phyloP scores from a whole-genome alignment of 2,888 invertebrate species.

The Dicranocentrus wangi region DNA sequence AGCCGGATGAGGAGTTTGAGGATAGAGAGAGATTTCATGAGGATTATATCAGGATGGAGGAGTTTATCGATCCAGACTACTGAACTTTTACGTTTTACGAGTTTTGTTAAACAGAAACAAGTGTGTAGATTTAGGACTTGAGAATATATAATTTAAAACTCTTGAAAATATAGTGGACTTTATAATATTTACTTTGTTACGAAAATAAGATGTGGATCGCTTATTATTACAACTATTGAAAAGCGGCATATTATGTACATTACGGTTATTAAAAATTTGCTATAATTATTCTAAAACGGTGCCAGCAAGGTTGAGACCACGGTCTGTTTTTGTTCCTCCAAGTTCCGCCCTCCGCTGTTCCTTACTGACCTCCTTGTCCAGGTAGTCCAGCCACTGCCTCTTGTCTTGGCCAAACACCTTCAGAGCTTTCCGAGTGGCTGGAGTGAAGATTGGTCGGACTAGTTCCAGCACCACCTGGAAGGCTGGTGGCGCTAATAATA shows the following conservation, averaged over 20 bases:
- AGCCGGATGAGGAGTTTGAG: constrained; percentile 40
- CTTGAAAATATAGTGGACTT: no score
- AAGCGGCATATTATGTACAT: no score
- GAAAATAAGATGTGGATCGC: no score
- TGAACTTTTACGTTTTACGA: background rate
- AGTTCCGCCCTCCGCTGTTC: constrained; percentile 29
- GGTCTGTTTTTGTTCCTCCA: constrained; percentile 31
- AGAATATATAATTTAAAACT: no score
- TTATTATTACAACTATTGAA: no score
- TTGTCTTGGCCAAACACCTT: constrained; percentile 39
- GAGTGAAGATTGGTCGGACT: constrained; percentile 38
- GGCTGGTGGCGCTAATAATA: constrained; percentile 36
- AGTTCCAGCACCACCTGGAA: constrained; percentile 43
- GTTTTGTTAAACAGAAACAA: no score
- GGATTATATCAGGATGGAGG: constrained; percentile 23
- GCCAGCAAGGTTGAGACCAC: no score
- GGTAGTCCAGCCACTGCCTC: constrained; percentile 27
- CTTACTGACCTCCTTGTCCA: constrained; percentile 40
- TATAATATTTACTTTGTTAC: no score
- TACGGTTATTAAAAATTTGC: no score
- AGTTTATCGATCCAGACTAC: constrained; percentile 3
- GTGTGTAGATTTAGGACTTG: no score
- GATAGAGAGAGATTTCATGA: background rate
- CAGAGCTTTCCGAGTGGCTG: constrained; percentile 19
- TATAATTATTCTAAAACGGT: no score